Percentiles rank a stretch among this genome's conserved stretches.
Evolutionary conservation across 2,113 vertebrate genomes (phyloP).

Genomic region (Oenanthe oenanthe): DNA sequence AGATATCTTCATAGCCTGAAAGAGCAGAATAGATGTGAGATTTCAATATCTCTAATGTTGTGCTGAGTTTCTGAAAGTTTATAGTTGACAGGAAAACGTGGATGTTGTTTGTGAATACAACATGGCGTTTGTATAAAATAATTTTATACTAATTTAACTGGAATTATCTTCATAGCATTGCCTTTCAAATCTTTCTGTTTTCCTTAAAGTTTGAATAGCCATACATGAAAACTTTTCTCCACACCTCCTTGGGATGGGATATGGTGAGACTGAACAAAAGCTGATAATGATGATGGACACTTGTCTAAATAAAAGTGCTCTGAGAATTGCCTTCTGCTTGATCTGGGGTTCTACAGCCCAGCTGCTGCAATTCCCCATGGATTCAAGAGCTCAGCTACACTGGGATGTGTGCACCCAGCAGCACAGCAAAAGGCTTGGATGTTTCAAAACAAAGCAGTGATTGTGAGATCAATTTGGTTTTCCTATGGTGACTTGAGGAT

Average conservation of each 20-base stretch:
- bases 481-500: background rate
- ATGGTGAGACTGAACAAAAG: background rate
- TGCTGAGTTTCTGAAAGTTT: background rate
- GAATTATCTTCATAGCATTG: background rate
- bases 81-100: background rate
- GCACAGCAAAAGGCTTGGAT: background rate
- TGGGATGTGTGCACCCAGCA: background rate
- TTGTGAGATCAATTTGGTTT: background rate
- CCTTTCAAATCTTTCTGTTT: background rate
- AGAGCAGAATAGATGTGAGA: background rate
- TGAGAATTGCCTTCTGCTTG: background rate
- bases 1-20: background rate
- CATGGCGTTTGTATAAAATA: background rate
- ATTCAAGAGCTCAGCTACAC: background rate
- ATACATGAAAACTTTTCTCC: background rate
- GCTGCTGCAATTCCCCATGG: background rate
- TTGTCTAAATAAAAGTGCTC: background rate
- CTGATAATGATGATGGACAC: background rate
- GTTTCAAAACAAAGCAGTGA: background rate
- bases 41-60: background rate
- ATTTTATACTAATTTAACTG: background rate
- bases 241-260: background rate
- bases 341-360: background rate
- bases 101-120: background rate
- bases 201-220: background rate